Conservation (phyloP, 1,140 invertebrate genomes). For the Drosophila subobscura region DNA sequence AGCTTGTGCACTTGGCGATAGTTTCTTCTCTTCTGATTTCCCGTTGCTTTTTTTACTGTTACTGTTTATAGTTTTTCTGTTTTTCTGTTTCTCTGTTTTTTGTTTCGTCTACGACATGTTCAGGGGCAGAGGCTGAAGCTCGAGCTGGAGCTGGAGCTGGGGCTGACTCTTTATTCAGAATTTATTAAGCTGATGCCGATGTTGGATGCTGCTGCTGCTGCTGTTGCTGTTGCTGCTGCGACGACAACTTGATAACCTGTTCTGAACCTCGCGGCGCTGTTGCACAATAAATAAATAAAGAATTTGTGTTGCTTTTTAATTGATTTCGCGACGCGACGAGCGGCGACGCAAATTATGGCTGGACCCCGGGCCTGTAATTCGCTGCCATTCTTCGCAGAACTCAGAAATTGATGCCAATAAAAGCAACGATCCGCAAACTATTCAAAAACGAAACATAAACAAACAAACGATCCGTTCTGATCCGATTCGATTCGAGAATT, state of each 20-base stretch:
- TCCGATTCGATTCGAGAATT: slow-evolving; percentile 24
- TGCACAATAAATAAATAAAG: slow-evolving; percentile 80
- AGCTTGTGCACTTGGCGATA: slow-evolving; percentile 20
- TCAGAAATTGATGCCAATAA: slow-evolving; percentile 70
- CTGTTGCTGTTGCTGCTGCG: slow-evolving; percentile 25
- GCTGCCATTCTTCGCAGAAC: slow-evolving; percentile 66
- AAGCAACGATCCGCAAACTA: slow-evolving; percentile 48
- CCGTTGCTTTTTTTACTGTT: slow-evolving; percentile 25
- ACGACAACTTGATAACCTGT: slow-evolving; percentile 73
- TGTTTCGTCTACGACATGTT: slow-evolving; percentile 1
- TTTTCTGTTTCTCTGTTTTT: slow-evolving; percentile 15
- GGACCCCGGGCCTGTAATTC: slow-evolving; percentile 43
- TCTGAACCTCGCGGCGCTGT: slow-evolving; percentile 60
- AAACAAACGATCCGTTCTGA: slow-evolving; percentile 18
- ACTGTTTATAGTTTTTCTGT: slow-evolving; percentile 22
- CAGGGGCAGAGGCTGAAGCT: not conserved
- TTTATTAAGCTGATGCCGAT: slow-evolving; percentile 30
- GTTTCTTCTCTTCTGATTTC: slow-evolving; percentile 24
- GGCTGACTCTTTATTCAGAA: not conserved
- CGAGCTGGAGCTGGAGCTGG: slow-evolving; percentile 14
- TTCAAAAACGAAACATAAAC: slow-evolving; percentile 20
- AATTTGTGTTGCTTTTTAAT: slow-evolving; percentile 78
- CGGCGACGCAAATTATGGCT: slow-evolving; percentile 65
- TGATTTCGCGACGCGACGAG: slow-evolving; percentile 65
- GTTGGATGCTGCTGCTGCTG: slow-evolving; percentile 31